Conservation (phyloP, 2,888 invertebrate genomes). For the Bhutanitis thaidina region DNA sequence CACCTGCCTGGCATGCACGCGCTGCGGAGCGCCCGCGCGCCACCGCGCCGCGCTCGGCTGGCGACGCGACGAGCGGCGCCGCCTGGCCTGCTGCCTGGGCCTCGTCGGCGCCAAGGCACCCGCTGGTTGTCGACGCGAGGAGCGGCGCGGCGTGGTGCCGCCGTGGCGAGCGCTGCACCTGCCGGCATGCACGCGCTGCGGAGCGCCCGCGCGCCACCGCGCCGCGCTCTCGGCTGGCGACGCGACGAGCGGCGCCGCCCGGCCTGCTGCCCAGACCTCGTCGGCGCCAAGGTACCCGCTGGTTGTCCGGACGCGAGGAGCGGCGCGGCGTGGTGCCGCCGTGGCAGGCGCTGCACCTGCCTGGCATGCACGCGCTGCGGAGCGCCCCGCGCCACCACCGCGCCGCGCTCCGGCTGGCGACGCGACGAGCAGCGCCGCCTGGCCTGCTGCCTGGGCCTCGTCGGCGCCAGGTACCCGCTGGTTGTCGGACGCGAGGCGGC, state of each 20-base stretch:
- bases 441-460: slow-evolving; percentile 44
- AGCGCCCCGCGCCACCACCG: slow-evolving; percentile 62
- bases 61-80: slow-evolving; percentile 89
- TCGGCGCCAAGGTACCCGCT: slow-evolving; percentile 88
- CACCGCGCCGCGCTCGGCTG: slow-evolving; percentile 93
- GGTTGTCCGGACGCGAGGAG: slow-evolving; percentile 56
- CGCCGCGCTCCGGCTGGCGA: background rate
- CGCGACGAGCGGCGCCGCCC: slow-evolving; percentile 91
- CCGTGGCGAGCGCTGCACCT: slow-evolving; percentile 55
- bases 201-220: slow-evolving; percentile 86
- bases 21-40: slow-evolving; percentile 87
- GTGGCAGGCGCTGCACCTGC: slow-evolving; percentile 81
- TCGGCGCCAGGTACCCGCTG: slow-evolving; percentile 87
- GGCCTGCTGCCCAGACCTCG: slow-evolving; percentile 89
- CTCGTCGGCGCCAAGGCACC: slow-evolving; percentile 90
- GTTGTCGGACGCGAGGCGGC: slow-evolving; percentile 91
- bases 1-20: slow-evolving; percentile 94
- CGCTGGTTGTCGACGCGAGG: background rate
- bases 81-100: slow-evolving; percentile 91
- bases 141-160: slow-evolving; percentile 84
- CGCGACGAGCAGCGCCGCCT: slow-evolving; percentile 81
- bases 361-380: slow-evolving; percentile 81
- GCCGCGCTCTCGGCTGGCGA: slow-evolving; percentile 94
- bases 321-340: slow-evolving; percentile 90
- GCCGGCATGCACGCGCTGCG: slow-evolving; percentile 81